These are phyloP conservation scores for Acanthisitta chloris DNA, from an alignment of 2,113 vertebrate genomes.

Conservation along the genomic window DNA sequence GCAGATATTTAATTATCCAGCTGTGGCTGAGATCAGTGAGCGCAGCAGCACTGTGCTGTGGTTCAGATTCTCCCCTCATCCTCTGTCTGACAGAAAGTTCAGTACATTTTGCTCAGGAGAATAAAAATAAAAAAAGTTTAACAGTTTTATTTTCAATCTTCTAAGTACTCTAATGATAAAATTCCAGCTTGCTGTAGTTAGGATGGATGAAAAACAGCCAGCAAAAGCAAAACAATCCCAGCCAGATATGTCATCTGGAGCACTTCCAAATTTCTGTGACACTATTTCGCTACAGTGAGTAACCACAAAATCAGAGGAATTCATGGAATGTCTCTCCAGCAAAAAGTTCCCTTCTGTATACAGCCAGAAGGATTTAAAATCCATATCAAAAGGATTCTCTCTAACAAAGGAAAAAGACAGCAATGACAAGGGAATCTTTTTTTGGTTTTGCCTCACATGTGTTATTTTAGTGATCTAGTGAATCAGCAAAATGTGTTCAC, in stretches of 20 bases:
- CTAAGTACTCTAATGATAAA: neutral
- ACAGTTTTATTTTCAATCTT: neutral
- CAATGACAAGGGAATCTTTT: neutral
- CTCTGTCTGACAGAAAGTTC: neutral
- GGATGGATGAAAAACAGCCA: neutral
- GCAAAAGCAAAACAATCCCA: neutral
- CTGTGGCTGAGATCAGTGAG: neutral
- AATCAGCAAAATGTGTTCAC: neutral
- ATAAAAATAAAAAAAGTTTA: neutral
- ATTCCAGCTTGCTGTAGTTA: neutral
- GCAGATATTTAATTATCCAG: neutral
- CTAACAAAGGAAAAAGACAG: slow-evolving; percentile 4
- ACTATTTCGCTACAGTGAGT: neutral
- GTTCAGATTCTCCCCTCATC: neutral
- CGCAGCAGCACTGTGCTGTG: neutral
- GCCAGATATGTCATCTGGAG: neutral
- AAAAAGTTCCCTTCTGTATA: neutral
- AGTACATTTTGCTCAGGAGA: neutral
- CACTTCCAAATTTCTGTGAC: slow-evolving; percentile 27
- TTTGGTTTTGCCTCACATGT: neutral
- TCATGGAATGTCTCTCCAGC: slow-evolving; percentile 45
- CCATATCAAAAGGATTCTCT: slow-evolving; percentile 14
- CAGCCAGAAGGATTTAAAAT: slow-evolving; percentile 38
- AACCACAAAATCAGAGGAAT: slow-evolving; percentile 53
- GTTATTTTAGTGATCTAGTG: neutral